Evolutionary conservation across 2,888 invertebrate genomes (phyloP).

Genomic region (Petrolisthes cinctipes): DNA sequence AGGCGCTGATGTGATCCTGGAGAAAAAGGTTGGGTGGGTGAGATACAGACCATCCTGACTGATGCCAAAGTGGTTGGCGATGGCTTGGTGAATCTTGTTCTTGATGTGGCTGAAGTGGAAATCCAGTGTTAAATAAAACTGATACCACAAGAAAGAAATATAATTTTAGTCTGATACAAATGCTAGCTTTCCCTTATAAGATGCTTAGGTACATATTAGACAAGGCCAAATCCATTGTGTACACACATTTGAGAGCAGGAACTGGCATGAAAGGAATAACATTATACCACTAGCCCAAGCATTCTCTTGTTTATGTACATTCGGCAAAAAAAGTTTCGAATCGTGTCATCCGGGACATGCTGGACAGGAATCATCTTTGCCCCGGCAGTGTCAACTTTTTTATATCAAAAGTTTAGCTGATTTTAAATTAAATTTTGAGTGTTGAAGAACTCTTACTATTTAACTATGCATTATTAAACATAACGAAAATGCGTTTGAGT

Average conservation of each 20-base stretch:
- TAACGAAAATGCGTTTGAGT: too few species aligned
- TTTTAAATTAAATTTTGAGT: too few species aligned
- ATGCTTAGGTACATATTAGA: too few species aligned
- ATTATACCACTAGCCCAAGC: not conserved
- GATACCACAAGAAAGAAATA: not conserved
- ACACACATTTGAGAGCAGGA: not conserved
- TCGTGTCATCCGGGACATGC: too few species aligned
- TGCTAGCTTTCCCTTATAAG: not conserved
- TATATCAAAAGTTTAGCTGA: too few species aligned
- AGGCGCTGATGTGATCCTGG: slow-evolving; percentile 79
- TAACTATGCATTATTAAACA: too few species aligned
- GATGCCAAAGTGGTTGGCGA: slow-evolving; percentile 82
- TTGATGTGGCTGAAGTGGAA: slow-evolving; percentile 75
- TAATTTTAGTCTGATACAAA: not conserved
- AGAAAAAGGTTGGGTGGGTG: slow-evolving; percentile 91
- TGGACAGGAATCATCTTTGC: too few species aligned
- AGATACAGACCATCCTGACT: slow-evolving; percentile 78
- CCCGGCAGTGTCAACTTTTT: too few species aligned
- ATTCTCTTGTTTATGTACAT: too few species aligned
- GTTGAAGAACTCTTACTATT: too few species aligned
- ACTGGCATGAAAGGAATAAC: not conserved
- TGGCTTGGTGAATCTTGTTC: slow-evolving; percentile 82
- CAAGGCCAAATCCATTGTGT: not conserved
- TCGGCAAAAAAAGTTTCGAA: too few species aligned
- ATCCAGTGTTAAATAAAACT: slow-evolving; percentile 1